A percentile compares a stretch with the other conserved stretches of the same genome.
These are phyloP conservation scores for Apeltes quadracus DNA, from an alignment of 2,113 vertebrate species.

Conservation along the genomic window DNA sequence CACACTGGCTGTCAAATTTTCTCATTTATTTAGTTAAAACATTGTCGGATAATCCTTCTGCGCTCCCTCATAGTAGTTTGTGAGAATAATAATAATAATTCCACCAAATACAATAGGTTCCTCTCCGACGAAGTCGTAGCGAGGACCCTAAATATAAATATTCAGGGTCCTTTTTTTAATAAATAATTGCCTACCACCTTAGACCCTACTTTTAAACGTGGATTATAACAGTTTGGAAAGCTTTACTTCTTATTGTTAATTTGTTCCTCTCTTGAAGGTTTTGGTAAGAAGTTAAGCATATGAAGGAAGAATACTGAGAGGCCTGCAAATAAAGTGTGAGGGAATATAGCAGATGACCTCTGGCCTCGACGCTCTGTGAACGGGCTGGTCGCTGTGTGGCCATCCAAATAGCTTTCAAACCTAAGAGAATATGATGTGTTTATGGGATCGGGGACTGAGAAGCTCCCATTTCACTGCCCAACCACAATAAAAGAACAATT, in stretches of 20 bases:
- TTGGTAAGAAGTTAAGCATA: not conserved
- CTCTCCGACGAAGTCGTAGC: no score
- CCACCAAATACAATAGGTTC: no score
- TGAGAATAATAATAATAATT: no score
- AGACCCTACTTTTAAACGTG: not conserved
- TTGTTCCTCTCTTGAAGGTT: not conserved
- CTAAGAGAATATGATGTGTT: slow-evolving; percentile 36
- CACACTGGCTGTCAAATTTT: no score
- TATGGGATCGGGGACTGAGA: slow-evolving; percentile 15
- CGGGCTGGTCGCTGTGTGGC: slow-evolving; percentile 11
- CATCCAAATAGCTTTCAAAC: slow-evolving; percentile 19
- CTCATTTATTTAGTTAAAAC: no score
- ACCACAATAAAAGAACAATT: slow-evolving; percentile 60
- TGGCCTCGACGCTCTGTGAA: slow-evolving; percentile 28
- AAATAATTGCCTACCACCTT: no score
- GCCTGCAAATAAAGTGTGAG: not conserved
- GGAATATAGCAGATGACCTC: slow-evolving; percentile 30
- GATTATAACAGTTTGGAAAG: not conserved
- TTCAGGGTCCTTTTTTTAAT: no score
- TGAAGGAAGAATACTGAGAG: not conserved
- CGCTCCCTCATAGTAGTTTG: no score
- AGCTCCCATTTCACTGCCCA: slow-evolving; percentile 36
- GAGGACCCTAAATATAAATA: no score
- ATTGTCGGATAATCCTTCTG: no score
- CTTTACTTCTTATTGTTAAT: not conserved